Conservation (phyloP, 2,113 vertebrate genomes). For the Pimephales promelas region DNA sequence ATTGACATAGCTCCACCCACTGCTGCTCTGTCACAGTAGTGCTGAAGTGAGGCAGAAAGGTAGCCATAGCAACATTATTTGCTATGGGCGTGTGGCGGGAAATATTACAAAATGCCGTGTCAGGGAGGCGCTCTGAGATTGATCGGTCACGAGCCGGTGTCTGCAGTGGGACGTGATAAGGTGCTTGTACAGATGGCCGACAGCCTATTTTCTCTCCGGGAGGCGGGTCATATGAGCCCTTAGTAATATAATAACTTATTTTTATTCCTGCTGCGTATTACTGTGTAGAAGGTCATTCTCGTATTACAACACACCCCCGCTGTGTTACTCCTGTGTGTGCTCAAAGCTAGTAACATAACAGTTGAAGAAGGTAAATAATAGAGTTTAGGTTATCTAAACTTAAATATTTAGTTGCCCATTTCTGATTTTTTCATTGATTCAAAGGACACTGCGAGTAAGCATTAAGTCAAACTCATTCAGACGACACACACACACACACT, state of each 20-base stretch:
- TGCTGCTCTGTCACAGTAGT: constrained; percentile 50
- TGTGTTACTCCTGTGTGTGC: background rate
- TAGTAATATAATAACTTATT: constrained; percentile 46
- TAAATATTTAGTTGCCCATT: background rate
- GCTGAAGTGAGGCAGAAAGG: constrained; percentile 52
- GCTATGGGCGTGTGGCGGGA: constrained; percentile 43
- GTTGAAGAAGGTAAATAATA: background rate
- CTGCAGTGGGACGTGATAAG: constrained; percentile 78
- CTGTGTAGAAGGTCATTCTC: background rate
- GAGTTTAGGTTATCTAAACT: background rate
- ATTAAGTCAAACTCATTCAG: constrained; percentile 19
- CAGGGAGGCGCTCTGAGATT: constrained; percentile 57
- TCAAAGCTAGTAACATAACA: constrained; percentile 12
- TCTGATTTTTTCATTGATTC: background rate
- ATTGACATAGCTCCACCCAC: constrained; percentile 51
- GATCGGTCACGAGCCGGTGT: constrained; percentile 56
- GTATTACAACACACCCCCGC: no score
- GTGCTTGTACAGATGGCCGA: constrained; percentile 47
- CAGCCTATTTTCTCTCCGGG: constrained; percentile 30
- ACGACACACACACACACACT: background rate
- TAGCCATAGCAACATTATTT: constrained; percentile 64
- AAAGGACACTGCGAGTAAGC: background rate
- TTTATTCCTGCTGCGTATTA: constrained; percentile 48
- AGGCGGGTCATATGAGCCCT: constrained; percentile 47
- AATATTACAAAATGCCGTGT: constrained; percentile 58